A percentile compares a stretch with the other conserved stretches of the same genome.
These are phyloP conservation scores for Pararge aegeria DNA, from an alignment of 1,140 invertebrate genomes.

Conservation along the genomic window DNA sequence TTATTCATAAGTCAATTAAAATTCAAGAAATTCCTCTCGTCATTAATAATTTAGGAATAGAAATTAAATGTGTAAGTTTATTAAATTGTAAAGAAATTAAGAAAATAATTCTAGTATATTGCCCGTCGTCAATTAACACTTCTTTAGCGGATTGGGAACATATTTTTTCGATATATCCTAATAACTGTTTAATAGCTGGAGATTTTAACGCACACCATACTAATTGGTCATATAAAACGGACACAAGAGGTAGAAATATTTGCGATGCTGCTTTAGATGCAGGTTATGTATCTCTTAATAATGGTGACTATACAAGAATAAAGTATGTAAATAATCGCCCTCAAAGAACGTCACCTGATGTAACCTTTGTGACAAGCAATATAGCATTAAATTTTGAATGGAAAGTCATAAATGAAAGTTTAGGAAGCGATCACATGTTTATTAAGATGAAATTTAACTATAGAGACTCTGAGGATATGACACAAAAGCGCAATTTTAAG, in stretches of 20 bases:
- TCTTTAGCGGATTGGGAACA: conserved; percentile 17
- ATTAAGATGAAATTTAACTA: conserved; percentile 21
- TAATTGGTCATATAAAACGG: conserved; percentile 17
- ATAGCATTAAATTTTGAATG: conserved; percentile 29
- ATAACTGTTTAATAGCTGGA: conserved; percentile 15
- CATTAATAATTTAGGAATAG: conserved; percentile 12
- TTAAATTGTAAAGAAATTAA: conserved; percentile 22
- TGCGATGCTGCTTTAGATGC: conserved; percentile 8
- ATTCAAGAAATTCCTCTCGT: not conserved
- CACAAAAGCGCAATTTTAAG: conserved; percentile 28
- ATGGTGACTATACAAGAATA: conserved; percentile 19
- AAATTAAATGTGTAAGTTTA: conserved; percentile 8
- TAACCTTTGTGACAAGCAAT: no score
- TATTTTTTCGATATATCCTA: conserved; percentile 14
- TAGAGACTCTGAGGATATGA: not conserved
- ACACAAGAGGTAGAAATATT: conserved; percentile 16
- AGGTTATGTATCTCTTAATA: conserved; percentile 17
- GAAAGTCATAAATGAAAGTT: conserved; percentile 25
- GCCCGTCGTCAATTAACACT: conserved; percentile 14
- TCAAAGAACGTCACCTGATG: conserved; percentile 29
- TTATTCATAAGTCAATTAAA: conserved; percentile 26
- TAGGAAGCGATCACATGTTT: conserved; percentile 40
- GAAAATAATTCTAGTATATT: conserved; percentile 22
- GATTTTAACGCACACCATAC: conserved; percentile 28
- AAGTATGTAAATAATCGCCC: conserved; percentile 19